Evolutionary conservation across 2,888 invertebrate species (phyloP).

Genomic region (Oithona nana): DNA sequence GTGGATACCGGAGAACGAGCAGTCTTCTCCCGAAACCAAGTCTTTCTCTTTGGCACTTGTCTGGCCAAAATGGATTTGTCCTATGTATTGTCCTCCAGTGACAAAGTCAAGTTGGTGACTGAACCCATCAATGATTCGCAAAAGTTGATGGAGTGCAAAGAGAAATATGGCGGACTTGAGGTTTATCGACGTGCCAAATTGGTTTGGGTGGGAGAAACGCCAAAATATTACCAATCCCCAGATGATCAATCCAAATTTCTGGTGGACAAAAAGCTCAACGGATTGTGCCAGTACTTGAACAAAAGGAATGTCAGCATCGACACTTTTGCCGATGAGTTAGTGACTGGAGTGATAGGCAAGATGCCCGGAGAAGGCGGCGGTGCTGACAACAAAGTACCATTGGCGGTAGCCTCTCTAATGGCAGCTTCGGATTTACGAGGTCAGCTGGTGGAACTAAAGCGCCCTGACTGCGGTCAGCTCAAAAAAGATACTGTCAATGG

Average conservation of each 20-base stretch:
- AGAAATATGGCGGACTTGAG: constrained; percentile 4
- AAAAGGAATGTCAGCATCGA: background rate
- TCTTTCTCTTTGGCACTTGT: constrained; percentile 1
- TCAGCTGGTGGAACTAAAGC: constrained; percentile 2
- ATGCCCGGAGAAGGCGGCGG: background rate
- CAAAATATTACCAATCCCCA: background rate
- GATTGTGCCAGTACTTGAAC: background rate
- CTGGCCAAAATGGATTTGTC: constrained; percentile 7
- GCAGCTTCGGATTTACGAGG: background rate
- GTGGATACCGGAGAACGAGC: background rate
- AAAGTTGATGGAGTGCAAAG: background rate
- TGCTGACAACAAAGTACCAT: background rate
- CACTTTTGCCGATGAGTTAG: background rate
- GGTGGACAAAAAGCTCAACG: background rate
- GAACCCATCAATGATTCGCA: constrained; percentile 2
- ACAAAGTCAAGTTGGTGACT: constrained; percentile 3
- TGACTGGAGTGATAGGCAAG: background rate
- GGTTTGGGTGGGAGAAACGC: constrained; percentile 11
- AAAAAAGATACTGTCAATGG: background rate
- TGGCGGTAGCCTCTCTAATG: background rate
- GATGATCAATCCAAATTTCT: background rate
- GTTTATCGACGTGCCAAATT: background rate
- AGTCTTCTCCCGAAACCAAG: background rate
- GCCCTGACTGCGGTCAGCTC: background rate
- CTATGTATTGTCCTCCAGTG: background rate